These are phyloP conservation scores for Microhierax caerulescens DNA, from an alignment of 2,797 vertebrate species.

Conservation along the genomic window DNA sequence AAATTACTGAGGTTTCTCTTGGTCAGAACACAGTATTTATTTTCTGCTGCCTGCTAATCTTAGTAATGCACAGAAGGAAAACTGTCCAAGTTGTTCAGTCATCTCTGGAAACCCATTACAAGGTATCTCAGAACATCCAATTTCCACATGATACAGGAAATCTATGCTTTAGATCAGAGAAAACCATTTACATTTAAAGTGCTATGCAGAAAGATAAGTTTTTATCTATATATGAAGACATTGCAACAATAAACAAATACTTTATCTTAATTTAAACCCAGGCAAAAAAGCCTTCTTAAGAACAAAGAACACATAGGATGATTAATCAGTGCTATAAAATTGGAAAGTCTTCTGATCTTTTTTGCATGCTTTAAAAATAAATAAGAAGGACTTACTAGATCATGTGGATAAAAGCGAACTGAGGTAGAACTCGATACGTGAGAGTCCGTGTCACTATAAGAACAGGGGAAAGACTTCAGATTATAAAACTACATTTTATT, in stretches of 20 bases:
- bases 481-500: constrained; percentile 55
- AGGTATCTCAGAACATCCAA: not conserved
- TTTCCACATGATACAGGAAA: not conserved
- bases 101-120: not conserved
- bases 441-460: constrained; percentile 96
- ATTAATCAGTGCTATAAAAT: not conserved
- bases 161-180: not conserved
- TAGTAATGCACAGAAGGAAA: not conserved
- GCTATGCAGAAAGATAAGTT: not conserved
- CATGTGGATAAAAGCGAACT: constrained; percentile 99
- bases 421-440: constrained; percentile 99
- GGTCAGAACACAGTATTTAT: not conserved
- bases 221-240: not conserved
- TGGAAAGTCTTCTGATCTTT: not conserved
- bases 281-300: not conserved
- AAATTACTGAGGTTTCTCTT: not conserved
- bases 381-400: constrained; percentile 89
- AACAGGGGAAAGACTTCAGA: constrained; percentile 71
- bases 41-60: not conserved
- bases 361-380: constrained; percentile 45
- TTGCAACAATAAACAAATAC: not conserved
- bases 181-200: not conserved
- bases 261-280: not conserved
- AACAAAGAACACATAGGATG: not conserved
- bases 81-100: not conserved